These are phyloP conservation scores for Brachymystax lenok DNA, from an alignment of 2,797 vertebrate genomes.

Conservation along the genomic window DNA sequence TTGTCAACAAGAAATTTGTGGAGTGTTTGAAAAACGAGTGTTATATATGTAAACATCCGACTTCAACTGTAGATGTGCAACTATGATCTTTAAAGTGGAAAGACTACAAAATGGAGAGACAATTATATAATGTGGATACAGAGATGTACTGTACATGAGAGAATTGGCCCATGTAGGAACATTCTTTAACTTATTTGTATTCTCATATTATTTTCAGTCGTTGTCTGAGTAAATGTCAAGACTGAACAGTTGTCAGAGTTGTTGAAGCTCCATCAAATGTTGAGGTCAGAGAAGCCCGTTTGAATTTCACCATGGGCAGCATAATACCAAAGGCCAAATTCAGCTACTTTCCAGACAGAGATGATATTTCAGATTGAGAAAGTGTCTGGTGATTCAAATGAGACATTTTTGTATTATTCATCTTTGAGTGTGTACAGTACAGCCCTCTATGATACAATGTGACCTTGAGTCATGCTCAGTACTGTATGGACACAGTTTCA, in stretches of 20 bases:
- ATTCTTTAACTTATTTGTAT: not conserved
- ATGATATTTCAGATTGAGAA: constrained; percentile 39
- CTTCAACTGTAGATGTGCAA: not conserved
- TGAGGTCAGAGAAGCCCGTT: constrained; percentile 25
- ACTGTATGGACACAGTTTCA: not conserved
- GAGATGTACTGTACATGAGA: not conserved
- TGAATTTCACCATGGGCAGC: constrained; percentile 25
- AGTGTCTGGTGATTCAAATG: constrained; percentile 20
- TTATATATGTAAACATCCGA: no score
- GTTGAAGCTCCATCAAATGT: constrained; percentile 15
- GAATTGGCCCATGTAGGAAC: not conserved
- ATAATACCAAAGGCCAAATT: constrained; percentile 17
- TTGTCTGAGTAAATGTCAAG: constrained; percentile 2
- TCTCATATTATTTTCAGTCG: not conserved
- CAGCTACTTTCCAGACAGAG: constrained; percentile 21
- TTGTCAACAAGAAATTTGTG: no score
- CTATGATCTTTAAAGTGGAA: not conserved
- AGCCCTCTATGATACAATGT: not conserved
- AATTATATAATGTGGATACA: not conserved
- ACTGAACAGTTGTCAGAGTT: constrained; percentile 2
- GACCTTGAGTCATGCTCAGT: constrained; percentile 3
- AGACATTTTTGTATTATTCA: constrained; percentile 3
- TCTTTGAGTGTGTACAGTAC: constrained; percentile 3
- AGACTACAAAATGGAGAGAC: not conserved
- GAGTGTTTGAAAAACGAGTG: no score